Evolutionary conservation across 2,888 invertebrate species (phyloP).

Genomic region (Plagiodera versicolora): DNA sequence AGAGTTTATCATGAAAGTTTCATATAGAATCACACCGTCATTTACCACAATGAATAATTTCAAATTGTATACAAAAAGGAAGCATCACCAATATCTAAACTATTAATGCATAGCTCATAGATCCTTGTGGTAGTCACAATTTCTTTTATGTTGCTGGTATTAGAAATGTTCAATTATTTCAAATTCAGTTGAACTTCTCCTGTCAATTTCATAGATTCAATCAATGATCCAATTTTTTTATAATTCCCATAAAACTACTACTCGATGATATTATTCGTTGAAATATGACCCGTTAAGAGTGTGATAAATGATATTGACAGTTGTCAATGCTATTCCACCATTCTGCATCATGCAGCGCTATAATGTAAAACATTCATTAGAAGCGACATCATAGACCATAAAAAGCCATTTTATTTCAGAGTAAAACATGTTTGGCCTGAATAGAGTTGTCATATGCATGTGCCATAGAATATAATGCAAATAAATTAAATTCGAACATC

Average conservation of each 20-base stretch:
- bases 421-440: slow-evolving; percentile 33
- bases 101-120: too few species aligned
- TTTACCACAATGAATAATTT: too few species aligned
- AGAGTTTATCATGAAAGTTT: too few species aligned
- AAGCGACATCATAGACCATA: slow-evolving; percentile 32
- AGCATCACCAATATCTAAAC: too few species aligned
- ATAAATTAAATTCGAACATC: slow-evolving; percentile 37
- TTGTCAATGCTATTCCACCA: slow-evolving; percentile 12
- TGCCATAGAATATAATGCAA: slow-evolving; percentile 35
- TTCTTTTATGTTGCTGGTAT: too few species aligned
- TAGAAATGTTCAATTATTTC: too few species aligned
- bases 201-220: too few species aligned
- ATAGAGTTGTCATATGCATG: slow-evolving; percentile 37
- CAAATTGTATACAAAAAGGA: too few species aligned
- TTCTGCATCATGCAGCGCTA: neutral
- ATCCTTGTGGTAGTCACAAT: too few species aligned
- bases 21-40: too few species aligned
- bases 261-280: neutral
- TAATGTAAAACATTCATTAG: slow-evolving; percentile 39
- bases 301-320: slow-evolving; percentile 9
- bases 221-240: neutral
- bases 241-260: neutral
- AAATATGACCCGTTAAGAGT: neutral
- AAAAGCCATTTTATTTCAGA: slow-evolving; percentile 38
- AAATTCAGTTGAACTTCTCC: too few species aligned